Conservation (phyloP, 2,797 vertebrate genomes). For the Lepilemur septentrionalis region DNA sequence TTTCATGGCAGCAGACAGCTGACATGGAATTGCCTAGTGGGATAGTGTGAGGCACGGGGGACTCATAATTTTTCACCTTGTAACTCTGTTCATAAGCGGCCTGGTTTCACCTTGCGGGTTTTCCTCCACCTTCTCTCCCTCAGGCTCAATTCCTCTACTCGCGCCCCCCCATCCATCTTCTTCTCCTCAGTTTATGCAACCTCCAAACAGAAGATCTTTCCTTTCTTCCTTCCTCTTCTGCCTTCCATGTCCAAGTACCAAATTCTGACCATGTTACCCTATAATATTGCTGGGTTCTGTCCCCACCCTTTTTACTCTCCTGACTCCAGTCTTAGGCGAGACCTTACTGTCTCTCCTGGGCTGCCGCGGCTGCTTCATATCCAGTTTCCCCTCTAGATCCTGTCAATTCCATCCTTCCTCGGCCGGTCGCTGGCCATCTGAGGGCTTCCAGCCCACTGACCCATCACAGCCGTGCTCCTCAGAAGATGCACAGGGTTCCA, state of each 20-base stretch:
- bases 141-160: no score
- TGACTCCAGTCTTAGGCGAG: neutral
- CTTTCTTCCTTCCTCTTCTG: neutral
- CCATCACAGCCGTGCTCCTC: neutral
- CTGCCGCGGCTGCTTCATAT: neutral
- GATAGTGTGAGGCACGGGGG: neutral
- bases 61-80: neutral
- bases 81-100: neutral
- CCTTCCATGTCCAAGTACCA: neutral
- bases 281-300: neutral
- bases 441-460: neutral
- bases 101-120: neutral
- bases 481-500: neutral
- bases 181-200: neutral
- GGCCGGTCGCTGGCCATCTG: neutral
- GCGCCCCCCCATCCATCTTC: neutral
- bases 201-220: neutral
- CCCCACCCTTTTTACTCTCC: neutral
- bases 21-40: neutral
- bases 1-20: neutral
- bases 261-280: neutral
- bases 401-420: neutral
- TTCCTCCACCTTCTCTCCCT: neutral
- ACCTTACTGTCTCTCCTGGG: neutral
- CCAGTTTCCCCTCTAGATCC: no score